Conservation (phyloP, 2,888 invertebrate genomes). For the Cancer borealis region DNA sequence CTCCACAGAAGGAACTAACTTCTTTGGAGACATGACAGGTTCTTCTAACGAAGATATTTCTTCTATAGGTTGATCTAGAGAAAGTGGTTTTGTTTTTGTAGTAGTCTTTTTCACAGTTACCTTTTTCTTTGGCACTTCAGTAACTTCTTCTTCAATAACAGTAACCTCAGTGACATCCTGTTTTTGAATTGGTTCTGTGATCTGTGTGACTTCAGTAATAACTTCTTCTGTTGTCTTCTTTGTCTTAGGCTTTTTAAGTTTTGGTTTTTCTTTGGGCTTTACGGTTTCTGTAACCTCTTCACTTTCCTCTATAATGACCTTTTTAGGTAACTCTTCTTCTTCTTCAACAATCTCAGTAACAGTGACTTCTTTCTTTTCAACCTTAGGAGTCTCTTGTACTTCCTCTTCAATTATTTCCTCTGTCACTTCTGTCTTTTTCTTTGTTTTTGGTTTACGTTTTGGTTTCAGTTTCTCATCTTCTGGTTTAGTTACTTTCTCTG, state of each 20-base stretch:
- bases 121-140: constrained; percentile 59
- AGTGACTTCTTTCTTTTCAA: constrained; percentile 3
- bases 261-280: constrained; percentile 30
- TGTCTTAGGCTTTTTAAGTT: constrained; percentile 16
- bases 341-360: constrained; percentile 4
- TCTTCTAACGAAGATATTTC: constrained; percentile 47
- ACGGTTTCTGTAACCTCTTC: neutral
- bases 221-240: constrained; percentile 43
- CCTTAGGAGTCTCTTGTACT: neutral
- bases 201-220: neutral
- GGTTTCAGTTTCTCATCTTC: constrained; percentile 25
- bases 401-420: constrained; percentile 13
- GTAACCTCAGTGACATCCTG: constrained; percentile 39
- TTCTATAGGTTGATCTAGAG: constrained; percentile 49
- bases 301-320: neutral
- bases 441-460: constrained; percentile 31
- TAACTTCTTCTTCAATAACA: constrained; percentile 15
- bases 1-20: constrained; percentile 52
- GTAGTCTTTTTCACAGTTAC: constrained; percentile 46
- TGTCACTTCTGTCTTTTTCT: constrained; percentile 1
- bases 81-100: constrained; percentile 48
- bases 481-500: constrained; percentile 25
- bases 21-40: constrained; percentile 49
- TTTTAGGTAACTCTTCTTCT: neutral
- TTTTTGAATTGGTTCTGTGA: constrained; percentile 34